phyloP scores from a whole-genome alignment of 2,888 invertebrate genomes.

The Stenoptilia bipunctidactyla region DNA sequence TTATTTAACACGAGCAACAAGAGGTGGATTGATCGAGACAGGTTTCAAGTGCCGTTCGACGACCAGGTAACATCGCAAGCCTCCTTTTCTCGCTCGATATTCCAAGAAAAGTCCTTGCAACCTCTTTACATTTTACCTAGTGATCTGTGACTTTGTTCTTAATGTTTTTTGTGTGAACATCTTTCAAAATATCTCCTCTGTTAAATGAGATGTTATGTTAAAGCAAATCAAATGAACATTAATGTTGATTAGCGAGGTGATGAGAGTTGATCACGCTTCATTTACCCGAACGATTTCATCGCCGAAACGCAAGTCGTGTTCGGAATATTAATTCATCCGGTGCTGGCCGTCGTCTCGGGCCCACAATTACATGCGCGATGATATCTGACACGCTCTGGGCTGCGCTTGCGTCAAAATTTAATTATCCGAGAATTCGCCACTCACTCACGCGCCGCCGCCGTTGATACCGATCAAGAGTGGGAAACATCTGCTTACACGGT shows the following conservation, averaged over 20 bases:
- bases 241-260: background rate
- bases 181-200: background rate
- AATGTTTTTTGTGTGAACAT: background rate
- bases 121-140: conserved; percentile 38
- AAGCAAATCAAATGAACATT: conserved; percentile 1
- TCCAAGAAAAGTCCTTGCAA: conserved; percentile 61
- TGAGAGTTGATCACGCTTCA: background rate
- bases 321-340: conserved; percentile 34
- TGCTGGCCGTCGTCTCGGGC: conserved; percentile 26
- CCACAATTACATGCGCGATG: conserved; percentile 41
- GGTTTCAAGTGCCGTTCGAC: conserved; percentile 65
- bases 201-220: conserved; percentile 1
- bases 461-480: conserved; percentile 20
- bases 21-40: conserved; percentile 71
- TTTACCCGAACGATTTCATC: background rate
- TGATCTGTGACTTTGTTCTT: conserved; percentile 21
- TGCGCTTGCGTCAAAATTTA: conserved; percentile 42
- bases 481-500: background rate
- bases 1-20: conserved; percentile 68
- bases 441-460: conserved; percentile 27
- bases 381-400: conserved; percentile 31
- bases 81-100: conserved; percentile 52
- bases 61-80: conserved; percentile 46
- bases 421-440: conserved; percentile 49
- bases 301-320: conserved; percentile 22